Evolutionary conservation across 2,888 invertebrate genomes (phyloP).

Genomic region (Hydrotaea cyrtoneurina): DNA sequence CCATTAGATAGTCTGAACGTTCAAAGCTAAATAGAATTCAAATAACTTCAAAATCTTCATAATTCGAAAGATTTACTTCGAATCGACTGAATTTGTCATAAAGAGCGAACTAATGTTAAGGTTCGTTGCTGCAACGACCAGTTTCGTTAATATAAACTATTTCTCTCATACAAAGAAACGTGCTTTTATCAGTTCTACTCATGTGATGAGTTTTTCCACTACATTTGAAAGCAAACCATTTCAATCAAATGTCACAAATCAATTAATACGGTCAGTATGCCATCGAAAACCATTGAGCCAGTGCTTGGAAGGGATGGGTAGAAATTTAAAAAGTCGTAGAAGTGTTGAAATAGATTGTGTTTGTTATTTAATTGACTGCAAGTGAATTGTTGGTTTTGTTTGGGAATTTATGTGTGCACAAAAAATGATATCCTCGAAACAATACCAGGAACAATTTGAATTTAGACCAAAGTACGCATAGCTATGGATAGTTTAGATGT

Average conservation of each 20-base stretch:
- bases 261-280: neutral
- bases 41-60: no score
- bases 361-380: constrained; percentile 65
- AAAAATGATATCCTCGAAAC: constrained; percentile 10
- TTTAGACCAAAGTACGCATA: constrained; percentile 20
- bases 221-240: no score
- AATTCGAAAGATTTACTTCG: no score
- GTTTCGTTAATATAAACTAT: no score
- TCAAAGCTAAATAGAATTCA: no score
- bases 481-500: constrained; percentile 32
- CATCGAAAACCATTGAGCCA: neutral
- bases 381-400: constrained; percentile 52
- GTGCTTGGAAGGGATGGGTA: neutral
- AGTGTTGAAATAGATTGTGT: constrained; percentile 52
- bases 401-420: neutral
- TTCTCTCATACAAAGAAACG: no score
- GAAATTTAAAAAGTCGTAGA: constrained; percentile 33
- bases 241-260: neutral
- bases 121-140: no score
- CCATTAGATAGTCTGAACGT: no score
- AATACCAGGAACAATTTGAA: constrained; percentile 26
- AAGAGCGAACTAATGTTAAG: no score
- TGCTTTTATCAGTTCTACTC: no score
- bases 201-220: no score
- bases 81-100: no score